phyloP scores from a whole-genome alignment of 2,797 vertebrate genomes.

The Picus viridis region DNA sequence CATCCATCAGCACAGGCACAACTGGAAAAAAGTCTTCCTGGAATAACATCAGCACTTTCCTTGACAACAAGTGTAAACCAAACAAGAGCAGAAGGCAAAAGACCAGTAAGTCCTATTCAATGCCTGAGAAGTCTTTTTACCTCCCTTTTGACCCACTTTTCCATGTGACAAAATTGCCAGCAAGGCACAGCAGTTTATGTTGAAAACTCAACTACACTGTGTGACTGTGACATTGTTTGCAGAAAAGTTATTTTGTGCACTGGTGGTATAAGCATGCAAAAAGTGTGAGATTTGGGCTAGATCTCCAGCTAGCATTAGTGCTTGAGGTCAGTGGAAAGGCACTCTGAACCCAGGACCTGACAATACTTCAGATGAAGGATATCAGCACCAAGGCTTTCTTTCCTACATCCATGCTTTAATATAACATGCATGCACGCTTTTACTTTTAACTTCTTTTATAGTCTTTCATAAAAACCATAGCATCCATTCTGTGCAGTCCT shows the following conservation, averaged over 20 bases:
- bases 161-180: neutral
- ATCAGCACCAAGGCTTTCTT: neutral
- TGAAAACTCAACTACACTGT: neutral
- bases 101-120: neutral
- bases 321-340: neutral
- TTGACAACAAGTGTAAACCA: neutral
- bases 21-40: constrained; percentile 29
- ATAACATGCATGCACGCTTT: neutral
- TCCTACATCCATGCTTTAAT: neutral
- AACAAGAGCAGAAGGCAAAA: neutral
- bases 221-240: neutral
- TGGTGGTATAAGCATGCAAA: neutral
- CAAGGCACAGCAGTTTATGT: fast-evolving
- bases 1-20: constrained; percentile 13
- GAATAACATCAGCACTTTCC: constrained; percentile 4
- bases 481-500: neutral
- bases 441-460: neutral
- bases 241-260: neutral
- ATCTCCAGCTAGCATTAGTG: neutral
- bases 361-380: neutral
- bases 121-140: neutral
- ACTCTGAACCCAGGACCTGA: neutral
- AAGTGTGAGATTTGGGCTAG: neutral
- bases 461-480: neutral
- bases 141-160: neutral